phyloP scores from a whole-genome alignment of 2,797 vertebrate species.

The Gymnocypris eckloni region DNA sequence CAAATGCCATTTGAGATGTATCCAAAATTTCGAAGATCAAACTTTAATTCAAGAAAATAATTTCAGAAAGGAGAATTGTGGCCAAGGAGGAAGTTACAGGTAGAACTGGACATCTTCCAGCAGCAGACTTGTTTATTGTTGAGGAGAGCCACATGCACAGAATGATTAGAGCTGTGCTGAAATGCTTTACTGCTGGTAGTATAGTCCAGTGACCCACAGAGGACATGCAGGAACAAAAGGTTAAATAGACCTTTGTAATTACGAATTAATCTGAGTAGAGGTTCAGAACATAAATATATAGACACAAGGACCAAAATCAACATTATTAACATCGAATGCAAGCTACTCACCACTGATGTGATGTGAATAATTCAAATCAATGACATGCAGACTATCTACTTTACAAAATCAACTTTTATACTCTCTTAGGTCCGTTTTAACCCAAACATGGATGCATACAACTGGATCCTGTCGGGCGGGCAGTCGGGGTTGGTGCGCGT shows the following conservation, averaged over 20 bases:
- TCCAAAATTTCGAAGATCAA: too few relatives aligned
- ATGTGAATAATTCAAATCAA: background rate
- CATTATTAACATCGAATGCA: background rate
- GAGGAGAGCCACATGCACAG: too few relatives aligned
- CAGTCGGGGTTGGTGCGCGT: conserved; percentile 88
- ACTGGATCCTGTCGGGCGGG: conserved; percentile 87
- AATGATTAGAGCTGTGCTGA: conserved; percentile 6
- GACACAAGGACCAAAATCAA: background rate
- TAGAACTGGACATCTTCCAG: background rate
- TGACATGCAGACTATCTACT: background rate
- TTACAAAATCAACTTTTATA: background rate
- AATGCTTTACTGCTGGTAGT: background rate
- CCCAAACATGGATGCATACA: conserved; percentile 87
- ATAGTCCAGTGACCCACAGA: conserved; percentile 21
- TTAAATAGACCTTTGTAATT: background rate
- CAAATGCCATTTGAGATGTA: too few relatives aligned
- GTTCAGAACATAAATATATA: background rate
- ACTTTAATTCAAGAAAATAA: background rate
- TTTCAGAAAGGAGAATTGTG: background rate
- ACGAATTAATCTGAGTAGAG: background rate
- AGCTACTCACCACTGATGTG: background rate
- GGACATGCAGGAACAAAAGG: conserved; percentile 11
- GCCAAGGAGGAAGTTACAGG: background rate
- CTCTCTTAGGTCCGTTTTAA: conserved; percentile 88
- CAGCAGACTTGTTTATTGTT: background rate